Evolutionary conservation across 2,888 invertebrate species (phyloP), one percentile per base, ranked within the genome.

Genomic region (Timandra comae): DNA sequence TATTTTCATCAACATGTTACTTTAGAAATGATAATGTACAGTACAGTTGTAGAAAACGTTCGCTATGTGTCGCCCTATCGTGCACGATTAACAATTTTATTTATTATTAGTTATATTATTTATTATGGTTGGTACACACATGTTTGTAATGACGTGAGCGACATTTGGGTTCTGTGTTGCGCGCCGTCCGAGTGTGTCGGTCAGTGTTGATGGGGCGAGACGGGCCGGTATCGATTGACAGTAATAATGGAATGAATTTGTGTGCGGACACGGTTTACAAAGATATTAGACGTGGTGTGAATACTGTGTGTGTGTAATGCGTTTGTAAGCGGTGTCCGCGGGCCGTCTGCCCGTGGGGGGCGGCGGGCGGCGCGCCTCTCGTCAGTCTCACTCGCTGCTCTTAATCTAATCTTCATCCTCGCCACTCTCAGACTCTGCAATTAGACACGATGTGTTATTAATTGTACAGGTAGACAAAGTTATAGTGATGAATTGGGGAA

Each of bases 321-420:
- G n/a, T n/a, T n/a, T n/a, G n/a, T n/a, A n/a, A 2, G 11, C 25
- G 9, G 16, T 16, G 31, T 28, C n/a, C n/a, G n/a, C 22, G 7
- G 32, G 19, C 23, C 8, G 37, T 33, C 22, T 27, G 32, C 38
- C 27, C 35, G 41, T 27, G 9, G 29, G 6, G 4, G 38, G 29
- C 19, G 49, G 38, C 43, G 51, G 48, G 49, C 54, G 58, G 55
- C 54, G 62, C 56, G 38, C 46, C 46, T 53, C 54, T 68, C 64
- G 68, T 74, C 82, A 82, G 81, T 84, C 82, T 82, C 82, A 79
- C 77, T 74, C 68, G 73, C 82, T 84, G 81, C 67, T 65, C 80
- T 82, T 82, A 84, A 62, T 58, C 78, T 85, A 86, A 74, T 86
- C 86, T 56, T 86, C 85, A 16, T 86, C 86, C 51, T 86, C 86